phyloP scores from a whole-genome alignment of 2,797 vertebrate species.

The Cichlasoma orientale region DNA sequence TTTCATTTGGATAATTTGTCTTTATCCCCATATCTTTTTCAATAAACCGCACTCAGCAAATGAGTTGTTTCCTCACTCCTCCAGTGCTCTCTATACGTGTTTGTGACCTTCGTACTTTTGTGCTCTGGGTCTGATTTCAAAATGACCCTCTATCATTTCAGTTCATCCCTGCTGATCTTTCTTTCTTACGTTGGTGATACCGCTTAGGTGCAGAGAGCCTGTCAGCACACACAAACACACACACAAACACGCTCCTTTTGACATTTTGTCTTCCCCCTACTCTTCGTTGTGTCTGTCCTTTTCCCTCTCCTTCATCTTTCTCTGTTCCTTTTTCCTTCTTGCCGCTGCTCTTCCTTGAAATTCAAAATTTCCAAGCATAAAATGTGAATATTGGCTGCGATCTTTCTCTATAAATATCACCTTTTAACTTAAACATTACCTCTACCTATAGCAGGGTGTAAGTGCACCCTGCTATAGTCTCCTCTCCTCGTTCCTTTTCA shows the following conservation, averaged over 20 bases:
- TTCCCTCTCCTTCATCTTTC: not conserved
- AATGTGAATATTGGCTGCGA: constrained; percentile 17
- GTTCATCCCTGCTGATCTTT: not conserved
- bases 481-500: not conserved
- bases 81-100: not conserved
- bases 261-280: not conserved
- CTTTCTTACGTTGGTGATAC: not conserved
- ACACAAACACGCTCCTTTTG: constrained; percentile 7
- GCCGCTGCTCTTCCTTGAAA: not conserved
- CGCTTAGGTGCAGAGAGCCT: not conserved
- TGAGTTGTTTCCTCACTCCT: not conserved
- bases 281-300: not conserved
- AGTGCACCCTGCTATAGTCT: constrained; percentile 11
- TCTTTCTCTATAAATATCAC: constrained; percentile 33
- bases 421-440: constrained; percentile 22
- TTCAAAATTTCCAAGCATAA: not conserved
- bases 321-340: not conserved
- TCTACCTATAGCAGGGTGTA: constrained; percentile 19
- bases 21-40: not conserved
- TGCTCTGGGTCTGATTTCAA: not conserved
- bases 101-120: constrained; percentile 21
- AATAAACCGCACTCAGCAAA: constrained; percentile 21
- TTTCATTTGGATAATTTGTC: constrained; percentile 36
- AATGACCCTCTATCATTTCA: not conserved
- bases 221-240: constrained; percentile 11